A percentile compares a stretch with the other conserved stretches of the same genome.
phyloP scores from a whole-genome alignment of 2,797 vertebrate species.

The Acanthornis magna region DNA sequence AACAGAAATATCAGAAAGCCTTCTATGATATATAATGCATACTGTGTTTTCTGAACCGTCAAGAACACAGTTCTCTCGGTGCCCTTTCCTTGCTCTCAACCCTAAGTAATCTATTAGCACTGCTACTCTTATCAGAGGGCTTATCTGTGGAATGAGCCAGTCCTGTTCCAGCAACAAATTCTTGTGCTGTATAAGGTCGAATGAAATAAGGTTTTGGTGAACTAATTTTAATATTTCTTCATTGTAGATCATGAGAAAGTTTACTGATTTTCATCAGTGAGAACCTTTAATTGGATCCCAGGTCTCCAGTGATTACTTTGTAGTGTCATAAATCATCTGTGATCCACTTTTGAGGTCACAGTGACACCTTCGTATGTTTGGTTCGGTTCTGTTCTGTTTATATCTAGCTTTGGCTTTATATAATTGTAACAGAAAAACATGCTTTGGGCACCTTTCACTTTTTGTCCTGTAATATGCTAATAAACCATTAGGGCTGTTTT shows the following conservation, averaged over 20 bases:
- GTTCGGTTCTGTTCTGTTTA: not conserved
- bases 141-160: not conserved
- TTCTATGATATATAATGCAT: not conserved
- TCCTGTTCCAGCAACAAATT: not conserved
- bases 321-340: not conserved
- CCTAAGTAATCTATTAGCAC: not conserved
- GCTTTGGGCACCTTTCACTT: slow-evolving; percentile 42
- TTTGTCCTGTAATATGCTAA: slow-evolving; percentile 45
- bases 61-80: not conserved
- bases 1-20: not conserved
- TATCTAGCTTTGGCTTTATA: slow-evolving; percentile 33
- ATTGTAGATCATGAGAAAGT: not conserved
- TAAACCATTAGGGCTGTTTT: slow-evolving; percentile 64
- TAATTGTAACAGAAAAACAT: slow-evolving; percentile 20
- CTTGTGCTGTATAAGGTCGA: not conserved
- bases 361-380: not conserved
- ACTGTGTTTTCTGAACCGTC: not conserved
- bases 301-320: not conserved
- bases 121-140: not conserved
- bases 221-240: not conserved
- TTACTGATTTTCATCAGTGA: not conserved
- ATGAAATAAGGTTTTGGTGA: not conserved
- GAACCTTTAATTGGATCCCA: not conserved
- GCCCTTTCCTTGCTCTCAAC: not conserved
- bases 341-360: not conserved